Evolutionary conservation across 2,888 invertebrate genomes (phyloP), one percentile per base, ranked within the genome.

Genomic region (Corbicula japonica): DNA sequence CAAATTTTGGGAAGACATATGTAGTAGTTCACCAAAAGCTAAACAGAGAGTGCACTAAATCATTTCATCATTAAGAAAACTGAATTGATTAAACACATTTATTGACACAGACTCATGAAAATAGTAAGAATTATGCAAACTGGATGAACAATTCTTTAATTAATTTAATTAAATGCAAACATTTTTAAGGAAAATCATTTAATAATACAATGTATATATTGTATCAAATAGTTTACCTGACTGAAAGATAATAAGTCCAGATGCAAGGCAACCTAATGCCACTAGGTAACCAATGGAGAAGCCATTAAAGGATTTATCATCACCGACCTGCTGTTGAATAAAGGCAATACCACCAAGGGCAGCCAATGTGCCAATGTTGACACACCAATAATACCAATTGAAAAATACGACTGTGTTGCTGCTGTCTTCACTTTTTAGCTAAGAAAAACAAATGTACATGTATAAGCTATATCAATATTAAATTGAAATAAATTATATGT

Each of bases 311-410:
- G 28, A 6, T n/a, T 5, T 54, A 12, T 62, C 30, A 52, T 86
- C 48, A 18, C 34, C 1, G 1, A 44, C 46, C 38, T 93, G 88
- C 84, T 94, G 94, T 66, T 94, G 93, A 1, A 94, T 83, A 82
- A 92, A 94, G 3, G 93, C 92, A 38, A 94, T 85, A 2, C 86
- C 92, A 2, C 93, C 92, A 41, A 94, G 90, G 0, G 94, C 93
- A 21, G 94, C 74, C 15, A 94, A 87, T 8, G 93, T 92, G 38
- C 94, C 94, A 21, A 94, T 87, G 87, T 94, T 94, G 61, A 94
- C 91, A 79, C 93, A 94, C 94, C 94, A 94, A 83, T 94, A 94
- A 77, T 93, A 92, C 93, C 94, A 94, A 86, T 93, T 94, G 87
- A 94, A 94, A 86, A 94, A 94, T 18, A 88, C 87, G 8, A 93